These are phyloP conservation scores for Epicampocera succincta DNA, from an alignment of 2,888 invertebrate species.

Conservation along the genomic window DNA sequence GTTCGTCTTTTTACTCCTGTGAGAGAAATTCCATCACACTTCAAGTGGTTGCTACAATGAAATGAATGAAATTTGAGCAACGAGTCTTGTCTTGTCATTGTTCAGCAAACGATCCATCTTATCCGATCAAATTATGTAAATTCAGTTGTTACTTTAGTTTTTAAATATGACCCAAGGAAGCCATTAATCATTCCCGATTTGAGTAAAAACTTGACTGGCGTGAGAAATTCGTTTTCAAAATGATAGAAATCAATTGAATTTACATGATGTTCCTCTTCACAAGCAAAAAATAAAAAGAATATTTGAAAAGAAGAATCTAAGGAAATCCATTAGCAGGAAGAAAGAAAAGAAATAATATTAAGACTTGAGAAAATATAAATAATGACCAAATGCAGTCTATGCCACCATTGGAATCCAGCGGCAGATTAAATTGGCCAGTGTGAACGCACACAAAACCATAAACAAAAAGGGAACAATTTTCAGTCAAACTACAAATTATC, in stretches of 20 bases:
- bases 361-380: conserved; percentile 24
- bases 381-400: not conserved
- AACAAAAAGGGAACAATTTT: conserved; percentile 12
- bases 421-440: not conserved
- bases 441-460: too few species aligned
- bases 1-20: too few species aligned
- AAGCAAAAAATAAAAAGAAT: too few species aligned
- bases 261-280: not conserved
- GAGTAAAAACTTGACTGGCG: conserved; percentile 17
- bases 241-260: conserved; percentile 50
- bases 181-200: conserved; percentile 54
- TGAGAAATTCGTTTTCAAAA: conserved; percentile 35
- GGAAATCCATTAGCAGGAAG: conserved; percentile 39
- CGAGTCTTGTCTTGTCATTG: conserved; percentile 17
- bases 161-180: conserved; percentile 30
- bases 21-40: too few species aligned
- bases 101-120: conserved; percentile 16
- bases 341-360: conserved; percentile 8
- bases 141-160: conserved; percentile 29
- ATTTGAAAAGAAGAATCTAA: conserved; percentile 13
- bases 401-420: not conserved
- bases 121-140: conserved; percentile 47
- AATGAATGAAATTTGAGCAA: conserved; percentile 35
- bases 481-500: conserved; percentile 32
- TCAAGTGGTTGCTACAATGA: not conserved